Evolutionary conservation across 92 coral and sea anemone species (phyloP), one percentile per base, ranked within the genome.

Genomic region (Nematostella vectensis): DNA sequence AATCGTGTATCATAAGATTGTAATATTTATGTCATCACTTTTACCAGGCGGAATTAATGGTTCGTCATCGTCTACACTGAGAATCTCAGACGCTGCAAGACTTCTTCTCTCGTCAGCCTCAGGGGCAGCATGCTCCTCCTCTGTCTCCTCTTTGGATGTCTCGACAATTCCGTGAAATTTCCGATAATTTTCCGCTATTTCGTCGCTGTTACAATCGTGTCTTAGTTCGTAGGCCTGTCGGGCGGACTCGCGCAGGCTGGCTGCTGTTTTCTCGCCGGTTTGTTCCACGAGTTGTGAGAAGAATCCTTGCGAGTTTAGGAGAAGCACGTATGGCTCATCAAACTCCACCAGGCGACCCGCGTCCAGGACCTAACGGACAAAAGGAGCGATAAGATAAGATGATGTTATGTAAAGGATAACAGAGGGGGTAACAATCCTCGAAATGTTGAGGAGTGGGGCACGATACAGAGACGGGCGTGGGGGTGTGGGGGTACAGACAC

Each of bases 281-380:
- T 91, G 93, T 56, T 91, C 81, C 58, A 76, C 96, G 50, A 91
- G 77, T 52, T 91, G 64, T 13, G 89, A 52, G 65, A 91, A 91
- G 11, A 71, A 52, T 21, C 93, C 64, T 0, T 67, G 48, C 16
- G 65, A 48, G 27, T 75, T 63, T 38, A 69, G 78, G 36, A 91
- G 88, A 12, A 91, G 55, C 1, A 81, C 63, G 33, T 77, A 71
- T 20, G 98, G 98, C 50, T 86, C 98, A 50, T 91, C 96, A 53
- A 91, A 91, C 54, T 91, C 98, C 17, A 78, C 70, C 11, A 91
- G 78, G 49, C 56, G 63, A 29, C 98, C 98, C 54, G 81, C 96
- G 63, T 81, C 85, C 29, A 91, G 70, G 0, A 91, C 98, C 98
- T 91, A 55, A 29, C 28, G 39, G n/a, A 11, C 23, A 61, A 63